Conservation (phyloP, 2,888 invertebrate species). For the Linyphia triangularis region DNA sequence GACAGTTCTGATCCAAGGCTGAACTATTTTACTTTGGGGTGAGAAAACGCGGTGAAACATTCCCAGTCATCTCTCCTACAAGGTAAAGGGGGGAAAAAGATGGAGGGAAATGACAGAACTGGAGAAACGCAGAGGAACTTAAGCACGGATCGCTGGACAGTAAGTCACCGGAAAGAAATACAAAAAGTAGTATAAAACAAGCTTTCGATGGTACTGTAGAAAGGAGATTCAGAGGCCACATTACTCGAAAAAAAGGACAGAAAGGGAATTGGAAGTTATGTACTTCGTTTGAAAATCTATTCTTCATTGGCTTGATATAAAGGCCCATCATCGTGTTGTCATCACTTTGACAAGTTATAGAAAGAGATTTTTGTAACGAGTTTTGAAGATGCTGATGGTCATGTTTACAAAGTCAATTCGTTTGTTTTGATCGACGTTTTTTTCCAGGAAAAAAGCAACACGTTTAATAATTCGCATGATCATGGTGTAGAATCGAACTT, state of each 20-base stretch:
- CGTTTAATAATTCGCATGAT: too few species aligned
- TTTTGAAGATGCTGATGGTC: too few species aligned
- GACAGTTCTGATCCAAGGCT: conserved; percentile 21
- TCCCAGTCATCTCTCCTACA: too few species aligned
- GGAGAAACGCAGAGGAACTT: not conserved
- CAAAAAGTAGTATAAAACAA: not conserved
- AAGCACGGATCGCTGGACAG: conserved; percentile 31
- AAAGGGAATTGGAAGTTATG: not conserved
- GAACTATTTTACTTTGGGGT: not conserved
- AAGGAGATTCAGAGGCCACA: not conserved
- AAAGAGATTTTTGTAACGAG: too few species aligned
- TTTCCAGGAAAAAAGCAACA: too few species aligned
- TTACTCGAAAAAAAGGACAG: not conserved
- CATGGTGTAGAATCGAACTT: too few species aligned
- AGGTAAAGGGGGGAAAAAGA: not conserved
- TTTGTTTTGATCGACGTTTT: too few species aligned
- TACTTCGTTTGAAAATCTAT: too few species aligned
- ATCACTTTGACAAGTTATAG: too few species aligned
- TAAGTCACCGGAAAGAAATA: not conserved
- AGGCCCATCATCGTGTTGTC: too few species aligned
- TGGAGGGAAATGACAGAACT: not conserved
- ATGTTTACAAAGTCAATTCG: too few species aligned
- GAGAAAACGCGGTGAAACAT: conserved; percentile 17
- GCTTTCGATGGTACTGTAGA: not conserved
- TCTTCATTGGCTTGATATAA: too few species aligned